Conservation (phyloP, 2,888 invertebrate species). For the Eupithecia tripunctaria region DNA sequence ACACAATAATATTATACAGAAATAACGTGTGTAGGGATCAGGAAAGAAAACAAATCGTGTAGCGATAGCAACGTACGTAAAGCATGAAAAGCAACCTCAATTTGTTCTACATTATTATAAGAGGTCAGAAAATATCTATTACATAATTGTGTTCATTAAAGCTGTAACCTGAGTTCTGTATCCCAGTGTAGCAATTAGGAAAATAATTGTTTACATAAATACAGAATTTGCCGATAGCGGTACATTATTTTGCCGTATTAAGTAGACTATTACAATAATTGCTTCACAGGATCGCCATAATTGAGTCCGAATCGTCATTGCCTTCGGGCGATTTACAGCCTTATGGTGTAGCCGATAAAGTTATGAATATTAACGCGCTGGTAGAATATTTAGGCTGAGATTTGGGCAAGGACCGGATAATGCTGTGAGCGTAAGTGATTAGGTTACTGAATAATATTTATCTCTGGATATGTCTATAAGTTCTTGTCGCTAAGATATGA, state of each 20-base stretch:
- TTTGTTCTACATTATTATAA: constrained; percentile 61
- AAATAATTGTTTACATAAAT: constrained; percentile 80
- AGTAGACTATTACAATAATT: constrained; percentile 76
- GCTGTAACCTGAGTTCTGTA: constrained; percentile 65
- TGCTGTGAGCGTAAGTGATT: constrained; percentile 35
- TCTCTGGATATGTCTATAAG: background rate
- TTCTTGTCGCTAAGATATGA: background rate
- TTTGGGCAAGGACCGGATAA: constrained; percentile 30
- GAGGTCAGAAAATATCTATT: constrained; percentile 81
- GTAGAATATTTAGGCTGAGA: constrained; percentile 41
- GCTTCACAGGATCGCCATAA: constrained; percentile 67
- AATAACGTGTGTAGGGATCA: background rate
- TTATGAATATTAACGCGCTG: constrained; percentile 36
- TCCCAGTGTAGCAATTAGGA: constrained; percentile 74
- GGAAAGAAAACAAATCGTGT: constrained; percentile 5
- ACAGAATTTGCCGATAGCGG: constrained; percentile 70
- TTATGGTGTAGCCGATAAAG: constrained; percentile 36
- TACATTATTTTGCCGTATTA: constrained; percentile 71
- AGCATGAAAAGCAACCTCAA: constrained; percentile 57
- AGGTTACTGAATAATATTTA: constrained; percentile 7
- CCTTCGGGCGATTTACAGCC: constrained; percentile 46
- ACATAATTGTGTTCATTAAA: constrained; percentile 80
- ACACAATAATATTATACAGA: background rate
- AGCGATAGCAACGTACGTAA: constrained; percentile 41
- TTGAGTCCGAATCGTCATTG: constrained; percentile 64